Evolutionary conservation across 2,797 vertebrate genomes (phyloP).

Genomic region (Centroberyx gerrardi): DNA sequence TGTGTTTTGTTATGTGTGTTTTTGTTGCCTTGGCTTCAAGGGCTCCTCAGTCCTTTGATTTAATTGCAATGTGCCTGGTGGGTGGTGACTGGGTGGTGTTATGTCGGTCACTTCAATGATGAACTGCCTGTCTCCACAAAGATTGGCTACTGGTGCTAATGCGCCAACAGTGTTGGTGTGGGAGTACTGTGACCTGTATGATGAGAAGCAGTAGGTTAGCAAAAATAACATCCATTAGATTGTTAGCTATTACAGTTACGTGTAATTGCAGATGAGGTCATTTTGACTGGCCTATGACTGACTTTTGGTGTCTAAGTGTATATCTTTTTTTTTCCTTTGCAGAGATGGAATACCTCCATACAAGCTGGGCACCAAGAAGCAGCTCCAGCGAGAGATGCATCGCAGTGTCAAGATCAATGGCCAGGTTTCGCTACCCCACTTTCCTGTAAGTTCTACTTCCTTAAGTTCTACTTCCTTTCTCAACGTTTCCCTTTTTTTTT

Average conservation of each 20-base stretch:
- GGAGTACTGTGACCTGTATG: slow-evolving; percentile 25
- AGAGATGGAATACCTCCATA: slow-evolving; percentile 97
- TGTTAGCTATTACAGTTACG: neutral
- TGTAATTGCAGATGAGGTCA: neutral
- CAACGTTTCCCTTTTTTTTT: slow-evolving; percentile 40
- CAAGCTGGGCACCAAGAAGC: slow-evolving; percentile 94
- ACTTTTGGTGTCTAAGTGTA: neutral
- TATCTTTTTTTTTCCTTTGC: slow-evolving; percentile 34
- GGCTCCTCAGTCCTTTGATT: slow-evolving; percentile 73
- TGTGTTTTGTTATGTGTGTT: slow-evolving; percentile 72
- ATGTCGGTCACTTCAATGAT: slow-evolving; percentile 87
- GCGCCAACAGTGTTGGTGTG: slow-evolving; percentile 24
- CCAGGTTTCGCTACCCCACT: slow-evolving; percentile 96
- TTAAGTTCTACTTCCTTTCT: slow-evolving; percentile 56
- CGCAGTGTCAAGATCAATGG: slow-evolving; percentile 96
- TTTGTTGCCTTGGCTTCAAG: slow-evolving; percentile 74
- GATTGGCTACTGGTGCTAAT: slow-evolving; percentile 62
- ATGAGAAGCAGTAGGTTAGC: neutral
- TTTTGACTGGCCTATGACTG: neutral
- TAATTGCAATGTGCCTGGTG: slow-evolving; percentile 67
- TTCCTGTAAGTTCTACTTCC: slow-evolving; percentile 90
- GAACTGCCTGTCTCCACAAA: slow-evolving; percentile 68
- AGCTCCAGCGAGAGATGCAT: slow-evolving; percentile 95
- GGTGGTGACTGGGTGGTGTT: slow-evolving; percentile 86
- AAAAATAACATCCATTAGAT: neutral